Evolutionary conservation across 2,113 vertebrate species (phyloP), one percentile per base, ranked within the genome.

Genomic region (Halichoerus grypus): DNA sequence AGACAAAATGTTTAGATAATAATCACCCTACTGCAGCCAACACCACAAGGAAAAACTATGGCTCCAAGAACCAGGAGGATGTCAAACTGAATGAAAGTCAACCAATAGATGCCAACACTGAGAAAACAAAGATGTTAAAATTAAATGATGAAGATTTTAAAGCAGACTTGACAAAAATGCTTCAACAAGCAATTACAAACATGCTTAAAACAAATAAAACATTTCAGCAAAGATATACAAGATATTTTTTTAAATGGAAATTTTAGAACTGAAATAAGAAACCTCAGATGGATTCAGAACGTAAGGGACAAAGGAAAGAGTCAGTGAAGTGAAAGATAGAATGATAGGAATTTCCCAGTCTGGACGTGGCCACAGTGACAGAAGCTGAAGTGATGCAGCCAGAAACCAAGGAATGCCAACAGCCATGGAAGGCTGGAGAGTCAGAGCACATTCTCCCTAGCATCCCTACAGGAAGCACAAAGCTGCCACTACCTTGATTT

Each of bases 101-200:
- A 89, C 22, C 65, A 53, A 89, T 26, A 90, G n/a, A 80, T 65
- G 36, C 89, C 74, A 65, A 87, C 46, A 86, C 42, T 33, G n/a
- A 81, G 22, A 39, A 31, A 33, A 51, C 36, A 91, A 83, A 72
- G 22, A 80, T 86, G 49, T 42, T 72, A 95, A 55, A 81, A 69
- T 77, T 89, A 79, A 61, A 57, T 79, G 18, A 51, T 24, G 67
- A 69, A 49, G 46, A 65, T 53, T 94, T 77, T 85, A 80, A 86
- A 96, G n/a, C 22, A 82, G 19, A 28, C 19, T 81, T 67, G 14
- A 88, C 61, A 67, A 96, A 88, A 91, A 83, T 87, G 36, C 8
- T 82, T 92, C 49, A 92, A 88, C 16, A 51, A 80, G 67, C 14
- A 49, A 87, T 49, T 91, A 76, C 31, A 82, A 72, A 82, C 13